A percentile compares a stretch with the other conserved stretches of the same genome.
Evolutionary conservation across 2,888 invertebrate species (phyloP).

Genomic region (Platypus cylindrus): DNA sequence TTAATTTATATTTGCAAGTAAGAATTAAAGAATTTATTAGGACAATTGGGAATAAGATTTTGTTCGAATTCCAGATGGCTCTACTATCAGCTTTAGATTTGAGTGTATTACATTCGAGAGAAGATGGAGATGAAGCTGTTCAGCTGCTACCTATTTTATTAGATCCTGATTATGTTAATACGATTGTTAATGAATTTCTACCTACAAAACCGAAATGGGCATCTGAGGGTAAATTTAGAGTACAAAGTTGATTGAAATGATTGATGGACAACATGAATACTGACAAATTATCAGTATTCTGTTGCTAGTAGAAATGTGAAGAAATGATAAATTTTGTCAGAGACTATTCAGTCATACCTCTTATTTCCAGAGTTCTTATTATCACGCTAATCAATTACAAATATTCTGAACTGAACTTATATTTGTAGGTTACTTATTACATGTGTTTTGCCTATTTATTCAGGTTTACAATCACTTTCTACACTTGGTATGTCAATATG

Average conservation of each 20-base stretch:
- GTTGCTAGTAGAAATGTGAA: too few species aligned
- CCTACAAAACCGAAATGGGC: conserved; percentile 39
- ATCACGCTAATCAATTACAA: neutral
- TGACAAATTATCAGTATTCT: too few species aligned
- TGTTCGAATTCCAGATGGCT: conserved; percentile 56
- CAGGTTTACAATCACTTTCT: conserved; percentile 43
- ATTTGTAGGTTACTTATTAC: too few species aligned
- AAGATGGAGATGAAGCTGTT: conserved; percentile 62
- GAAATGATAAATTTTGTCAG: too few species aligned
- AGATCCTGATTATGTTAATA: conserved; percentile 45
- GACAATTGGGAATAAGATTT: too few species aligned
- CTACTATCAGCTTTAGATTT: conserved; percentile 73
- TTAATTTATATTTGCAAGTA: conserved; percentile 57
- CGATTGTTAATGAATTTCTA: conserved; percentile 40
- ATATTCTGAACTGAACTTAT: neutral
- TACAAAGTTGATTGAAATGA: too few species aligned
- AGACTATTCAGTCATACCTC: too few species aligned
- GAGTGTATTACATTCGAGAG: conserved; percentile 60
- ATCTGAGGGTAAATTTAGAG: conserved; percentile 32
- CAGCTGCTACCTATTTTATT: conserved; percentile 53
- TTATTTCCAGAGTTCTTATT: too few species aligned
- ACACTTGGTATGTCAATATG: conserved; percentile 61
- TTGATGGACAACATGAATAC: too few species aligned
- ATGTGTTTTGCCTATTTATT: conserved; percentile 3
- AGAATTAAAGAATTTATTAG: conserved; percentile 1